Evolutionary conservation across 2,888 invertebrate genomes (phyloP), one percentile per base, ranked within the genome.

Genomic region (Sympetrum striolatum): DNA sequence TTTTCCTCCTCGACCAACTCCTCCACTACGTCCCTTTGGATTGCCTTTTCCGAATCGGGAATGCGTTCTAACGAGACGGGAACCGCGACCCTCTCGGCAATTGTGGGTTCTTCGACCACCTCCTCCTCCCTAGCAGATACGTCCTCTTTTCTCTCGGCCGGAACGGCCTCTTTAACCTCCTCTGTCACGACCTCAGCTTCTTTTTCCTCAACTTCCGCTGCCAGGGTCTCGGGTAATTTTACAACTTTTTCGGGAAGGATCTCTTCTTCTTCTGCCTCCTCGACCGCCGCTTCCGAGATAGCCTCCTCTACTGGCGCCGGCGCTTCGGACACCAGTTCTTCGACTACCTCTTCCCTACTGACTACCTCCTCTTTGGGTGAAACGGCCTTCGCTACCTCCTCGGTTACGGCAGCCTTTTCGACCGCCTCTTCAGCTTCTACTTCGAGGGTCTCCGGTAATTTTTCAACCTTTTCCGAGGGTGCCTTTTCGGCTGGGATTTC

Each of bases 181-280:
- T 22, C 90, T 10, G 35, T 22, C 18, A 18, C 37, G 10, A 95
- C 95, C 91, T 95, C 95, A 6, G n/a, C 6, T 39, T 2, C 6
- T 2, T 2, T 2, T 39, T 39, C 39, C 6, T 39, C 39, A 6
- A 39, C 39, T 6, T 5, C 39, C 39, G 2, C 39, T 6, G 39
- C n/a, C n/a, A n/a, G n/a, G 4, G 73, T 81, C 73, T 73, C 18
- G n/a, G 6, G 18, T 73, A 25, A 73, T 25, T 8, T 8, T 25
- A 44, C 39, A 39, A 39, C 39, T 39, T 39, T 39, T 39, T 39
- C 90, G 10, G 90, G 90, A 48, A 91, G 91, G 64, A 90, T 91
- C 60, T 91, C 91, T 35, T 91, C 91, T 60, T 90, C 91, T 15
- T 91, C 90, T 82, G 90, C 90, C 73, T 31, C 37, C 35, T 31